phyloP scores from a whole-genome alignment of 2,888 invertebrate genomes.

The Microplitis deprimator region DNA sequence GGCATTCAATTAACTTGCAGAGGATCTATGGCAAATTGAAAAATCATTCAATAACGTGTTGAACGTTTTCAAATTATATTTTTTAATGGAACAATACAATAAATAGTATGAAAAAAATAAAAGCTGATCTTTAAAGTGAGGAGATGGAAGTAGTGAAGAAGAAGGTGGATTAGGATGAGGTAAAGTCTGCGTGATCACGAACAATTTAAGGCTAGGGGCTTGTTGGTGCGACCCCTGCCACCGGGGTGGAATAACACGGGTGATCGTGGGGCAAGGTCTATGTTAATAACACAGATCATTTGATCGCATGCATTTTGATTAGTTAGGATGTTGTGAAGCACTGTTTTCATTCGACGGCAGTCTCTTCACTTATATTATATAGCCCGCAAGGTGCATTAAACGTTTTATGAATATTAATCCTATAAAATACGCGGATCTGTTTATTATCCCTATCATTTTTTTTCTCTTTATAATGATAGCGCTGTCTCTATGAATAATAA shows the following conservation, averaged over 20 bases:
- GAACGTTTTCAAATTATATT: not conserved
- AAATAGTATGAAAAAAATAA: not conserved
- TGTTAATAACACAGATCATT: slow-evolving; percentile 68
- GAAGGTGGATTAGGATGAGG: not conserved
- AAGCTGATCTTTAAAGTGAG: no score
- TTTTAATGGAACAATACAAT: not conserved
- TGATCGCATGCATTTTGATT: slow-evolving; percentile 65
- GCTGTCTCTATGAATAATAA: slow-evolving; percentile 42
- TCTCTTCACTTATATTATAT: slow-evolving; percentile 6
- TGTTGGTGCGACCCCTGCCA: slow-evolving; percentile 37
- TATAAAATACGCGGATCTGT: not conserved
- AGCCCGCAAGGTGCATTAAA: not conserved
- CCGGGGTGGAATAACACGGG: slow-evolving; percentile 47
- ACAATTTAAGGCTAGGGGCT: slow-evolving; percentile 57
- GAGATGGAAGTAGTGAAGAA: not conserved
- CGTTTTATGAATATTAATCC: slow-evolving; percentile 47
- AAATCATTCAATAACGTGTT: not conserved
- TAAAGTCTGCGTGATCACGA: slow-evolving; percentile 60
- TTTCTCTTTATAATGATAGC: not conserved
- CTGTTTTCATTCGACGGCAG: slow-evolving; percentile 12
- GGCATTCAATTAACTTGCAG: not conserved
- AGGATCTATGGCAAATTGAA: slow-evolving; percentile 3
- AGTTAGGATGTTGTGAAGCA: slow-evolving; percentile 46
- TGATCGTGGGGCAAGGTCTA: slow-evolving; percentile 66
- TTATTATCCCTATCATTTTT: not conserved